These are phyloP conservation scores for Antheraea mylitta DNA, from an alignment of 1,140 invertebrate species.

Conservation along the genomic window DNA sequence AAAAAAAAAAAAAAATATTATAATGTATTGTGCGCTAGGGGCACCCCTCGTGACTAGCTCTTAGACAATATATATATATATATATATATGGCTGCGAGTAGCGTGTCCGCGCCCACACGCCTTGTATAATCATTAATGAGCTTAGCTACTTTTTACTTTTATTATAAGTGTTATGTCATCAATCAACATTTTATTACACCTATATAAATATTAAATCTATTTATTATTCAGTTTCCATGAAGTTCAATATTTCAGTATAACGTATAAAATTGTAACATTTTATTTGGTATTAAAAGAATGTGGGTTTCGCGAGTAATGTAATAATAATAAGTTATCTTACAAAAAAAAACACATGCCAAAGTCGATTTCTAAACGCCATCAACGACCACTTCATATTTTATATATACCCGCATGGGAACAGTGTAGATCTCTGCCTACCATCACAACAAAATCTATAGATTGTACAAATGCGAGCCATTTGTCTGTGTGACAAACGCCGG, in stretches of 20 bases:
- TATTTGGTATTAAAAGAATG: slow-evolving; percentile 3
- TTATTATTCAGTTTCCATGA: slow-evolving; percentile 66
- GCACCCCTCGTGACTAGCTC: slow-evolving; percentile 37
- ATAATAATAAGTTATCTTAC: neutral
- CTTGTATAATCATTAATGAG: slow-evolving; percentile 75
- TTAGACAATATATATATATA: slow-evolving; percentile 55
- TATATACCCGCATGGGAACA: slow-evolving; percentile 38
- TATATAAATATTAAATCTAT: slow-evolving; percentile 72
- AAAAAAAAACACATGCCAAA: slow-evolving; percentile 56
- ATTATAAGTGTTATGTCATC: slow-evolving; percentile 76
- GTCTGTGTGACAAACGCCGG: slow-evolving; percentile 41
- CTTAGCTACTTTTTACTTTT: slow-evolving; percentile 77
- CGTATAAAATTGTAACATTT: slow-evolving; percentile 45
- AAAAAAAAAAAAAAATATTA: slow-evolving; percentile 43
- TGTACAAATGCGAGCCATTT: slow-evolving; percentile 72
- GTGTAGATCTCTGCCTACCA: slow-evolving; percentile 65
- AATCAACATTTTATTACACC: slow-evolving; percentile 49
- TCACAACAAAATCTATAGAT: slow-evolving; percentile 66
- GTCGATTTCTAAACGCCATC: slow-evolving; percentile 68
- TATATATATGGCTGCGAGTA: slow-evolving; percentile 39
- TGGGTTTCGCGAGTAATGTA: slow-evolving; percentile 5
- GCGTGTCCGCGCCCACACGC: slow-evolving; percentile 44
- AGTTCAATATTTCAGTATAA: slow-evolving; percentile 62
- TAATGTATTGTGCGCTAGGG: slow-evolving; percentile 61
- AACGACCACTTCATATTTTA: slow-evolving; percentile 40